Evolutionary conservation across 2,113 vertebrate genomes (phyloP).

Genomic region (Nycticebus coucang): DNA sequence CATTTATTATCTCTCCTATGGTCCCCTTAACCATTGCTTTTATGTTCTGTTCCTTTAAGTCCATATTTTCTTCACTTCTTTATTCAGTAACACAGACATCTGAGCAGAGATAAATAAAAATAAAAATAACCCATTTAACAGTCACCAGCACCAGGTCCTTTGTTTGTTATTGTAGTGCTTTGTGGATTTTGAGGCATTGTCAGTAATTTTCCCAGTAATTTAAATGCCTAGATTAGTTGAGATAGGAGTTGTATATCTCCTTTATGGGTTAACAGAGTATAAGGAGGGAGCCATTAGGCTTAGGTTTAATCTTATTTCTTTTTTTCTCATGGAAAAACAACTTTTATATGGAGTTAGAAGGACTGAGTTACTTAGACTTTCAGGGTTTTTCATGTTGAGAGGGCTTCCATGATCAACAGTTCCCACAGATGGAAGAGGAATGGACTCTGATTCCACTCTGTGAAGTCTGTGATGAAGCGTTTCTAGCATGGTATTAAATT

Average conservation of each 20-base stretch:
- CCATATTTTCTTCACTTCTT: not conserved
- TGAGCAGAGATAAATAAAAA: not conserved
- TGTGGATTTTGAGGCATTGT: not conserved
- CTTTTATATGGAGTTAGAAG: not conserved
- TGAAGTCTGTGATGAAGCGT: not conserved
- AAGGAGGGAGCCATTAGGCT: not conserved
- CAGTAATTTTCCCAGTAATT: slow-evolving; percentile 37
- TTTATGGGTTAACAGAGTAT: not conserved
- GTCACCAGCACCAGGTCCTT: not conserved
- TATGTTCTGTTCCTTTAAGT: not conserved
- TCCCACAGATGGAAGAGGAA: not conserved
- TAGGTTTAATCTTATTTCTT: not conserved
- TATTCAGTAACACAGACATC: not conserved
- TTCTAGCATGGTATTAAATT: not conserved
- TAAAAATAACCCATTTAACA: not conserved
- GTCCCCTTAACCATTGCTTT: not conserved
- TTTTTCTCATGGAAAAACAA: not conserved
- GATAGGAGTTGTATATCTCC: not conserved
- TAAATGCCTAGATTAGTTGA: not conserved
- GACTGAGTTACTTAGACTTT: not conserved
- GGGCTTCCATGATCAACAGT: not conserved
- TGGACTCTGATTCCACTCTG: not conserved
- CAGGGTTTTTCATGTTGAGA: not conserved
- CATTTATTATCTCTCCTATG: not conserved
- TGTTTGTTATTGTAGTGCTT: not conserved